Base-by-base conservation (phyloP, 2,797 vertebrate genomes). In the Podarcis lilfordi region DNA sequence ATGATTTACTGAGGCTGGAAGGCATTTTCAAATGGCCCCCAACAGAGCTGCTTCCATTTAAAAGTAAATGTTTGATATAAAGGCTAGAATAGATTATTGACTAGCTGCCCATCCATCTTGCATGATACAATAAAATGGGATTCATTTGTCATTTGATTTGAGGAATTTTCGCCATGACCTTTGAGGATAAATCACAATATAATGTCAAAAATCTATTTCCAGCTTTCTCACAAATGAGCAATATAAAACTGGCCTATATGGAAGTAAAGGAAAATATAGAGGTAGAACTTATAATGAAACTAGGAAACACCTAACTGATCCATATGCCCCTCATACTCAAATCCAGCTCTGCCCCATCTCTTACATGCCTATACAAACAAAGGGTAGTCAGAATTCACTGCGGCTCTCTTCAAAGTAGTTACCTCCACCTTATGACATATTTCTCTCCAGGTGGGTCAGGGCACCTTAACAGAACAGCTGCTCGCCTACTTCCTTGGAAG, bases 41-140 rank as follows among this genome's bases (percentile, higher is more conserved):
- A 72, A 13, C 8, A 90, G 19, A 32, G 1, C 19, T 85, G 3
- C 68, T n/a, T 50, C 32, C 8, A 86, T 91, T 89, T 89, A 91
- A 95, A 96, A 94, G 86, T 35, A 93, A 94, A 89, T 85, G 21
- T 45, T 71, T 83, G 10, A 87, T 91, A 92, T 89, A 50, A 92
- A 91, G 82, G 13, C 89, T 86, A 89, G 11, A 93, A 92, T 87
- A 21, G 17, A 79, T 92, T 93, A 85, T 89, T 91, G 84, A 83
- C 84, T 55, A 92, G 3, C 72, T 91, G 68, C 79, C 81, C n/a
- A 89, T 86, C 86, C 35, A 90, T 92, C 69, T 82, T 92, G 6
- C 29, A 86, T 84, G 19, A 8, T 6, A 84, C 29, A 89, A 80
- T 92, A 80, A 89, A 91, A 29, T 21, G 82, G 61, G 1, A 82